A percentile compares a stretch with the other conserved stretches of the same genome.
Evolutionary conservation across 2,888 invertebrate genomes (phyloP).

Genomic region (Mimas tiliae): DNA sequence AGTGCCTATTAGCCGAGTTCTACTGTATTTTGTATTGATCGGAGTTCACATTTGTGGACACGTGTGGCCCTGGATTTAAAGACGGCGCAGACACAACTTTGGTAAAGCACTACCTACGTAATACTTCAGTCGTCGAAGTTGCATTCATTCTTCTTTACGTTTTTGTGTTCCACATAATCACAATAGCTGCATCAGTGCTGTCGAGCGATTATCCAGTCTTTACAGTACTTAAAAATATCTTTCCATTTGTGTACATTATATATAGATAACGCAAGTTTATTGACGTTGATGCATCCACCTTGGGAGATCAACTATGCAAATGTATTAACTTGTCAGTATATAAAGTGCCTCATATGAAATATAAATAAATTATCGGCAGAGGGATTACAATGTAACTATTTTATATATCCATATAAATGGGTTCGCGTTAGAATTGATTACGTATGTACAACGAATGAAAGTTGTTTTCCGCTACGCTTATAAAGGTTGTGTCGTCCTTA

Average conservation of each 20-base stretch:
- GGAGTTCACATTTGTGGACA: too few relatives aligned
- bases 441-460: slow-evolving; percentile 8
- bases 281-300: slow-evolving; percentile 17
- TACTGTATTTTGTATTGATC: too few relatives aligned
- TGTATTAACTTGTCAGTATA: slow-evolving; percentile 14
- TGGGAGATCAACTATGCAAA: slow-evolving; percentile 22
- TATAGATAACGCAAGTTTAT: slow-evolving; percentile 10
- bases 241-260: background rate
- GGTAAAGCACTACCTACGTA: too few relatives aligned
- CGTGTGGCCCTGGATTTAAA: too few relatives aligned
- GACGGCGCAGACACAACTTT: too few relatives aligned
- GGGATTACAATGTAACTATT: slow-evolving; percentile 19
- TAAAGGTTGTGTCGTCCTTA: slow-evolving; percentile 14
- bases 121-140: too few relatives aligned
- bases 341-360: slow-evolving; percentile 6
- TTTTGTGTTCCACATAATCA: background rate
- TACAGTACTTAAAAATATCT: background rate
- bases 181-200: background rate
- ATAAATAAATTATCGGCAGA: background rate
- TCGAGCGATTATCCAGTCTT: background rate
- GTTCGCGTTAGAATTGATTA: slow-evolving; percentile 7
- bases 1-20: too few relatives aligned
- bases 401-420: background rate
- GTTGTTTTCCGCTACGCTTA: slow-evolving; percentile 10
- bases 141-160: background rate